These are phyloP conservation scores for Eilema caniola DNA, from an alignment of 2,888 invertebrate genomes.

Conservation along the genomic window DNA sequence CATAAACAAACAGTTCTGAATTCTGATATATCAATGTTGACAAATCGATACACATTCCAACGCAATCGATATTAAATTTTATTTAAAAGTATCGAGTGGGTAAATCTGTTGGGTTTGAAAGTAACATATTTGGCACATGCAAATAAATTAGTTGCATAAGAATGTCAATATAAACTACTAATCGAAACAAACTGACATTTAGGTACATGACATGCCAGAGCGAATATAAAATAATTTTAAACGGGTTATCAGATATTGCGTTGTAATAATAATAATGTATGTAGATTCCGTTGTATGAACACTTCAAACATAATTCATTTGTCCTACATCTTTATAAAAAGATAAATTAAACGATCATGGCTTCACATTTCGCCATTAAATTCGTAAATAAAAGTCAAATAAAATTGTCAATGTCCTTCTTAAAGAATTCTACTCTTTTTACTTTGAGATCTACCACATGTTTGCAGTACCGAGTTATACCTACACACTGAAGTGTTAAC, in stretches of 20 bases:
- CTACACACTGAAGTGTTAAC: background rate
- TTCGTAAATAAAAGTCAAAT: background rate
- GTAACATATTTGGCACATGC: background rate
- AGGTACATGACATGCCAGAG: background rate
- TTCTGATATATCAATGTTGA: constrained; percentile 4
- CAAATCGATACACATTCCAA: constrained; percentile 4
- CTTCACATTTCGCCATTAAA: background rate
- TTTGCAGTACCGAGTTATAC: background rate
- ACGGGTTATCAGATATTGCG: background rate
- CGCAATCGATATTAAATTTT: constrained; percentile 14
- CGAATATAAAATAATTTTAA: background rate
- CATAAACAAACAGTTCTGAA: background rate
- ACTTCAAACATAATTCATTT: background rate
- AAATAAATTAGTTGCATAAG: background rate
- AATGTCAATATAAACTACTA: background rate
- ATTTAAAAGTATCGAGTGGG: background rate
- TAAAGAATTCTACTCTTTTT: background rate
- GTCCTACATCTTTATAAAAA: background rate
- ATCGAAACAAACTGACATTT: background rate
- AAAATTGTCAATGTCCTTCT: background rate
- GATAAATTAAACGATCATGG: background rate
- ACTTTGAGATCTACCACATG: background rate
- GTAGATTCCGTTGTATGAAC: background rate
- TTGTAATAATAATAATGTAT: background rate
- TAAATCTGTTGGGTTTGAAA: background rate